Evolutionary conservation across 2,797 vertebrate genomes (phyloP).

Genomic region (Falco novaeseelandiae): DNA sequence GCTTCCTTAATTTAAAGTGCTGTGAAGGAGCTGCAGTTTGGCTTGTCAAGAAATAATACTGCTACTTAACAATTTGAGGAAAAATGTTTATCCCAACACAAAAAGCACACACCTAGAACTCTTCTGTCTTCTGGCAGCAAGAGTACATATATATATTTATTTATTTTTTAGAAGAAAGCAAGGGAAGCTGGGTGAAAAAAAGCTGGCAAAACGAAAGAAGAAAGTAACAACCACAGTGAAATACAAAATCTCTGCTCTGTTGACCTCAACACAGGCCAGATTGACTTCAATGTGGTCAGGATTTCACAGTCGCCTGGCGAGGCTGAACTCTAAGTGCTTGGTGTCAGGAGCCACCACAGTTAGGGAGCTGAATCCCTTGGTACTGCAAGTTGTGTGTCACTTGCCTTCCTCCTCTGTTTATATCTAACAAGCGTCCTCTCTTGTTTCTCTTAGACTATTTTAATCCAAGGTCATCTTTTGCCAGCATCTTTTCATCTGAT

Average conservation of each 20-base stretch:
- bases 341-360: neutral
- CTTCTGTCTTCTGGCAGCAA: neutral
- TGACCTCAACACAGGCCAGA: neutral
- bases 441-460: neutral
- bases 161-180: neutral
- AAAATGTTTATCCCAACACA: neutral
- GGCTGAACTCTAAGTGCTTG: neutral
- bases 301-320: neutral
- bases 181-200: neutral
- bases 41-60: neutral
- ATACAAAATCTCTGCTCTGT: neutral
- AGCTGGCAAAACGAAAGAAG: neutral
- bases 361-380: neutral
- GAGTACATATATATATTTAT: fast-evolving
- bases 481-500: neutral
- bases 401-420: neutral
- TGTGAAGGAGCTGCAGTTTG: neutral
- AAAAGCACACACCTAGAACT: neutral
- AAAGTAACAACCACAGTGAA: neutral
- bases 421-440: neutral
- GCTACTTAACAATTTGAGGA: neutral
- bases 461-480: neutral
- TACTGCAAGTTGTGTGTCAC: neutral
- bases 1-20: neutral
- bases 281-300: neutral